Conservation (phyloP, 2,797 vertebrate genomes). For the Schizothorax lantsangensis region DNA sequence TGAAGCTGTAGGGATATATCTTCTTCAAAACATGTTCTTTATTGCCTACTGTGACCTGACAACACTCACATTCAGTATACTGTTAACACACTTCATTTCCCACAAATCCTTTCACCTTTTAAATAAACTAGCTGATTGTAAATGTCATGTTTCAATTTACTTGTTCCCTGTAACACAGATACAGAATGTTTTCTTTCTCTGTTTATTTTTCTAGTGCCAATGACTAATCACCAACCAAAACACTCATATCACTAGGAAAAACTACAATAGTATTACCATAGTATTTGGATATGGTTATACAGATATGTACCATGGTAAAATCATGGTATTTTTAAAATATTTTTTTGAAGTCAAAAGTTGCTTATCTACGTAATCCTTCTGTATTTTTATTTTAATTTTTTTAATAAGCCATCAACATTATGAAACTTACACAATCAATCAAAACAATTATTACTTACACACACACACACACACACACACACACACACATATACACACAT, state of each 20-base stretch:
- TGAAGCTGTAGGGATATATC: conserved; percentile 26
- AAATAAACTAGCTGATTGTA: conserved; percentile 15
- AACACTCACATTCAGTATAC: conserved; percentile 30
- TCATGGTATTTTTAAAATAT: neutral
- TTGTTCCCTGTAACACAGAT: neutral
- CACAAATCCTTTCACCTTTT: conserved; percentile 17
- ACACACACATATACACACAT: too few species aligned
- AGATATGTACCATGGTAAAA: neutral
- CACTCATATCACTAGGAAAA: neutral
- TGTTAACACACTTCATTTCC: conserved; percentile 18
- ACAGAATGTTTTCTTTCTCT: neutral
- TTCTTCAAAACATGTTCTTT: conserved; percentile 37
- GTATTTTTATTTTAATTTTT: neutral
- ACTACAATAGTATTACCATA: neutral
- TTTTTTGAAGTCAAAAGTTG: neutral
- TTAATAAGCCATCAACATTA: neutral
- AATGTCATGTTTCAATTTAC: conserved; percentile 20
- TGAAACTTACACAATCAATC: neutral
- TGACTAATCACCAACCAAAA: neutral
- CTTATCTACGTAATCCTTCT: neutral
- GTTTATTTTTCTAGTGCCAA: neutral
- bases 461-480: too few species aligned
- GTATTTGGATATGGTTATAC: neutral
- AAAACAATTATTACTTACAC: too few species aligned
- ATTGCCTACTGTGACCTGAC: conserved; percentile 36